Conservation (phyloP, 2,113 vertebrate species). For the Marcusenius ussheri region DNA sequence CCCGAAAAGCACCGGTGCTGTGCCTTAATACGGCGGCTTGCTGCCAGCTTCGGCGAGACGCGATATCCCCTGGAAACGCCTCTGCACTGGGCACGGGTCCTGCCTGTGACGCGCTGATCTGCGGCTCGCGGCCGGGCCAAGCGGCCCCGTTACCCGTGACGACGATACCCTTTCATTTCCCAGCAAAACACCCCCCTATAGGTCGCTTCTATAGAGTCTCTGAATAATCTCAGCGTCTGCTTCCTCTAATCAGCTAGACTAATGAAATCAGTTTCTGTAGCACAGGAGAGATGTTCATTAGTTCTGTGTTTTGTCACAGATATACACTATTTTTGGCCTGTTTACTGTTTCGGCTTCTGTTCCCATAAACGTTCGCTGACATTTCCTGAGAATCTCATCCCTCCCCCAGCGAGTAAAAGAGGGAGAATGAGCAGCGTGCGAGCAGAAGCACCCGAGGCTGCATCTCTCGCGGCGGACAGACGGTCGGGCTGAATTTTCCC, state of each 20-base stretch:
- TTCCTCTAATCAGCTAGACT: neutral
- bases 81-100: neutral
- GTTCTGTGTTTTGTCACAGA: neutral
- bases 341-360: neutral
- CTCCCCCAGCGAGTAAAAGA: neutral
- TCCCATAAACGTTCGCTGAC: neutral
- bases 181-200: neutral
- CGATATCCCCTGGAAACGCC: neutral
- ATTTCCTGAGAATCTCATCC: neutral
- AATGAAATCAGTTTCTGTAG: neutral
- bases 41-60: neutral
- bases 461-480: neutral
- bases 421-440: neutral
- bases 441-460: neutral
- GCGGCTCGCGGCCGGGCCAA: neutral
- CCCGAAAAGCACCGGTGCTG: neutral
- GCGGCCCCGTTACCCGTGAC: neutral
- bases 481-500: neutral
- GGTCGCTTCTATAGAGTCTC: neutral
- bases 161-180: neutral
- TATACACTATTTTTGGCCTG: neutral
- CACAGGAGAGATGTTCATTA: neutral
- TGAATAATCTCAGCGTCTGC: neutral
- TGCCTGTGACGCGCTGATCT: neutral
- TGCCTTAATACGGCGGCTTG: neutral